Evolutionary conservation across 2,797 vertebrate species (phyloP).

Genomic region (Amphiprion clarkii): DNA sequence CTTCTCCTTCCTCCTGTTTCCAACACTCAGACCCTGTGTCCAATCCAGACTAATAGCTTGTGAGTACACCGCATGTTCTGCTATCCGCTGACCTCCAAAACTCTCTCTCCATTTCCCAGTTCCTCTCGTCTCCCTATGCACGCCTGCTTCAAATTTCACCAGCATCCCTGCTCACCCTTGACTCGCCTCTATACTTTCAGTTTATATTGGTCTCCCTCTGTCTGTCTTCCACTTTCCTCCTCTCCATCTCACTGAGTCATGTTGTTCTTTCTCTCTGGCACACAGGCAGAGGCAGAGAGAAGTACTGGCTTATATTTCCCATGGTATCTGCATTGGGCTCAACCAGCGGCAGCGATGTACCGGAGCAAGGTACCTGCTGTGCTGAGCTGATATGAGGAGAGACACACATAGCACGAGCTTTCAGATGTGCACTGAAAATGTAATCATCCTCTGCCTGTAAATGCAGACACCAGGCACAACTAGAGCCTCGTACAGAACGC

Average conservation of each 20-base stretch:
- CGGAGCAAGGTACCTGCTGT: constrained; percentile 80
- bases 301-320: constrained; percentile 79
- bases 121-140: constrained; percentile 2
- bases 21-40: constrained; percentile 51
- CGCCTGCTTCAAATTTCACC: constrained; percentile 34
- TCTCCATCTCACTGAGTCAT: constrained; percentile 61
- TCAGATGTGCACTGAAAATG: constrained; percentile 44
- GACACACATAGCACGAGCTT: constrained; percentile 35
- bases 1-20: constrained; percentile 34
- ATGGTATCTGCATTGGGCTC: constrained; percentile 78
- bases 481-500: constrained; percentile 22
- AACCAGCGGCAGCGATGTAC: constrained; percentile 72
- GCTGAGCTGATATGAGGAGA: constrained; percentile 78
- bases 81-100: constrained; percentile 23
- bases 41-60: constrained; percentile 56
- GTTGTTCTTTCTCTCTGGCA: constrained; percentile 41
- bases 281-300: constrained; percentile 41
- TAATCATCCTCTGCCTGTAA: constrained; percentile 39
- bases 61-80: constrained; percentile 22
- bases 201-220: constrained; percentile 44
- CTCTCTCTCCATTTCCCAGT: constrained; percentile 17
- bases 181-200: constrained; percentile 30
- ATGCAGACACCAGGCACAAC: constrained; percentile 27
- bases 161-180: constrained; percentile 41
- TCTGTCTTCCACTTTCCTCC: constrained; percentile 54